Evolutionary conservation across 2,797 vertebrate species (phyloP).

Genomic region (Echeneis naucrates): DNA sequence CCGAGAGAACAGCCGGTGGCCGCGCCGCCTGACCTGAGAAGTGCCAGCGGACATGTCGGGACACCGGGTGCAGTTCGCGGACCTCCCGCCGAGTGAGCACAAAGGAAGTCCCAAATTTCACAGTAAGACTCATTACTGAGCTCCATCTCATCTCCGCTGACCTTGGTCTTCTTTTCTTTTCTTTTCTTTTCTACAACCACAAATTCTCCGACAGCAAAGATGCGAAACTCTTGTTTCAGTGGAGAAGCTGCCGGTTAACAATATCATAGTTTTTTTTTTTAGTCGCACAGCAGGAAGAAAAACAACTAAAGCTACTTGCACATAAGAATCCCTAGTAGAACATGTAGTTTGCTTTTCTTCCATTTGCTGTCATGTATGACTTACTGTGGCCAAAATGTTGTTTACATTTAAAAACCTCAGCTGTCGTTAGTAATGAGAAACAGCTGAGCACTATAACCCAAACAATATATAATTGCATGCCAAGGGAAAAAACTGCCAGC

Average conservation of each 20-base stretch:
- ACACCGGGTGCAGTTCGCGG: constrained; percentile 88
- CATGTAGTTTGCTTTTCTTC: not conserved
- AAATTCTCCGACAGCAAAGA: not conserved
- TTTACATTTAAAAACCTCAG: not conserved
- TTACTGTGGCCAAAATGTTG: not conserved
- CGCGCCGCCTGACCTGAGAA: constrained; percentile 47
- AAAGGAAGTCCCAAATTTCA: constrained; percentile 77
- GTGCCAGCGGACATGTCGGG: constrained; percentile 80
- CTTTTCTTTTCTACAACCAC: not conserved
- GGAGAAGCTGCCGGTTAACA: not conserved
- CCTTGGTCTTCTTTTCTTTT: constrained; percentile 24
- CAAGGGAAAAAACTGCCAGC: not conserved
- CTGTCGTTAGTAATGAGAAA: not conserved
- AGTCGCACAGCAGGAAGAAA: not conserved
- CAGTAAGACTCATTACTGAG: constrained; percentile 76
- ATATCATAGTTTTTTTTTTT: not conserved
- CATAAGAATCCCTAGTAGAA: not conserved
- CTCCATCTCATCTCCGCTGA: not conserved
- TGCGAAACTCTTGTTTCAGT: not conserved
- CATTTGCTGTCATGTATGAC: not conserved
- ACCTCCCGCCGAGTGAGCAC: constrained; percentile 80
- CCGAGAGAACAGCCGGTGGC: constrained; percentile 13
- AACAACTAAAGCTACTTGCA: not conserved
- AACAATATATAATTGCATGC: not conserved
- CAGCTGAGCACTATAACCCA: constrained; percentile 1